Conservation (phyloP, 2,113 vertebrate genomes). For the Channa argus region DNA sequence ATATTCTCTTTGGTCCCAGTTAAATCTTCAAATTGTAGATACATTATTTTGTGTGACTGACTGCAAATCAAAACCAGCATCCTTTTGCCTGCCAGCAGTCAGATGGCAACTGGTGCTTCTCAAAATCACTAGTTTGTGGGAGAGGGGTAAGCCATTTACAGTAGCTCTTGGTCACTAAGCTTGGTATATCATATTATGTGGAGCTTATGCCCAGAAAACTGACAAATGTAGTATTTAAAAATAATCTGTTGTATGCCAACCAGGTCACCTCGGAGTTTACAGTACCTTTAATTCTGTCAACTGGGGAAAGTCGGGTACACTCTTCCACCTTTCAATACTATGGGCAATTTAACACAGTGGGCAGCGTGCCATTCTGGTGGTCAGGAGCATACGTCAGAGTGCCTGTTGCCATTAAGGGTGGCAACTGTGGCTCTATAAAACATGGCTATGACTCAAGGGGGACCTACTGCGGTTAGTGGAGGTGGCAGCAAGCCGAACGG, state of each 20-base stretch:
- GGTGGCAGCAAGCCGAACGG: conserved; percentile 69
- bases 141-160: conserved; percentile 47
- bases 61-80: conserved; percentile 55
- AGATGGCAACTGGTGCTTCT: conserved; percentile 60
- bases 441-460: conserved; percentile 64
- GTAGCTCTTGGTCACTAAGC: conserved; percentile 64
- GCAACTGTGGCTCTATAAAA: conserved; percentile 76
- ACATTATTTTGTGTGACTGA: conserved; percentile 50
- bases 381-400: conserved; percentile 65
- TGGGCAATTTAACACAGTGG: conserved; percentile 46
- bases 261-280: conserved; percentile 50
- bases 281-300: conserved; percentile 45
- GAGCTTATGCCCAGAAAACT: conserved; percentile 62
- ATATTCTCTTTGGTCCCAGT: conserved; percentile 18
- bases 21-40: conserved; percentile 37
- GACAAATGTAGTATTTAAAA: conserved; percentile 60
- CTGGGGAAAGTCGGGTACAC: conserved; percentile 33
- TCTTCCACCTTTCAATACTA: conserved; percentile 45
- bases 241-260: conserved; percentile 48
- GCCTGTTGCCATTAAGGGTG: conserved; percentile 66
- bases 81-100: conserved; percentile 52
- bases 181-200: conserved; percentile 57
- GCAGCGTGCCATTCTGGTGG: conserved; percentile 67
- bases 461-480: conserved; percentile 69
- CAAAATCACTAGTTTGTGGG: conserved; percentile 44